phyloP scores from a whole-genome alignment of 2,797 vertebrate species.

The Poeciliopsis turneri region DNA sequence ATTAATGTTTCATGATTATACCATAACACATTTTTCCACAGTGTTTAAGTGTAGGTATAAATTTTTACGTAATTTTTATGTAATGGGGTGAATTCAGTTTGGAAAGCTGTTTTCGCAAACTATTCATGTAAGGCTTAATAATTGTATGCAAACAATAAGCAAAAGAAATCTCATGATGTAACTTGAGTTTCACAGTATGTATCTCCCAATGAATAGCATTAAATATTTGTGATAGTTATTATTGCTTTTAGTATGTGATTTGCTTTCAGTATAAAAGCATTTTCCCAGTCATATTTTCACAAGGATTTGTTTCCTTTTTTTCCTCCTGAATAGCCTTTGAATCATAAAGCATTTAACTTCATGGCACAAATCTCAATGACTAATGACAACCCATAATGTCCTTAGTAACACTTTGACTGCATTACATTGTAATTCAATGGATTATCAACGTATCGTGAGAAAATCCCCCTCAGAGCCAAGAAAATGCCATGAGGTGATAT shows the following conservation, averaged over 20 bases:
- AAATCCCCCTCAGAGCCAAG: background rate
- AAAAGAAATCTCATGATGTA: background rate
- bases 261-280: background rate
- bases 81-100: background rate
- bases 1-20: background rate
- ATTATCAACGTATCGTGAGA: background rate
- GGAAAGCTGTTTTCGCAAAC: background rate
- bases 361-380: background rate
- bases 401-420: background rate
- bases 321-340: background rate
- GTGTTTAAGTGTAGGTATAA: background rate
- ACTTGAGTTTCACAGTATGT: background rate
- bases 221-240: background rate
- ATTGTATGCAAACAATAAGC: constrained; percentile 14
- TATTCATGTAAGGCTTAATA: background rate
- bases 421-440: background rate
- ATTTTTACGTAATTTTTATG: background rate
- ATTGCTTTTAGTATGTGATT: background rate
- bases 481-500: background rate
- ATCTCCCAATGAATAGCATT: background rate
- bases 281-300: background rate
- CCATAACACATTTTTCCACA: background rate
- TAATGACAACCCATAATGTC: constrained; percentile 17
- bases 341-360: constrained; percentile 1
- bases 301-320: background rate